Evolutionary conservation across 92 coral and sea anemone genomes (phyloP).

Genomic region (Epizoanthus scotinus): DNA sequence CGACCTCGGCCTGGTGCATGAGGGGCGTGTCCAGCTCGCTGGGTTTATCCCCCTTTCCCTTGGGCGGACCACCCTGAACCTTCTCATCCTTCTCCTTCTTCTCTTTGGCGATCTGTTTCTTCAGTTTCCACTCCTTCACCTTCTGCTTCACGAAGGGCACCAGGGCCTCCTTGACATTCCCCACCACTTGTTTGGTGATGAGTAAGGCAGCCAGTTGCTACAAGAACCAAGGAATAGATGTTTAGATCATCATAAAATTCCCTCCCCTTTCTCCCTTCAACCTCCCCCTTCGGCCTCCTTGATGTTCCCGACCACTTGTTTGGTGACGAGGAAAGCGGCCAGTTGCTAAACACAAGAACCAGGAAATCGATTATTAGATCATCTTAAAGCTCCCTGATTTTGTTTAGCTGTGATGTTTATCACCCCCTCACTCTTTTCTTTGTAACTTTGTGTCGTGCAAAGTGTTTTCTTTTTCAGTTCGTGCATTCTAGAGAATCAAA

Average conservation of each 20-base stretch:
- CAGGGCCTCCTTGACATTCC: constrained; percentile 94
- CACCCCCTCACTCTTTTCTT: too few species aligned
- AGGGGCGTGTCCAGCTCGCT: constrained; percentile 87
- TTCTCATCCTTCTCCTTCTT: constrained; percentile 84
- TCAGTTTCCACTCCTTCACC: constrained; percentile 95
- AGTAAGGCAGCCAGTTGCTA: constrained; percentile 95
- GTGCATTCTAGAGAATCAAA: too few species aligned
- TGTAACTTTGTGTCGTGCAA: too few species aligned
- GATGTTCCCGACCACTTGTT: constrained; percentile 72
- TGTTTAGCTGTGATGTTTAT: too few species aligned
- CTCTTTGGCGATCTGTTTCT: constrained; percentile 89
- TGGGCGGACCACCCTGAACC: constrained; percentile 47
- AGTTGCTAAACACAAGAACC: constrained; percentile 55
- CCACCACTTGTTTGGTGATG: constrained; percentile 98
- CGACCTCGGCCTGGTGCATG: constrained; percentile 97
- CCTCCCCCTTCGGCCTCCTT: too few species aligned
- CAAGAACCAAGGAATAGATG: background rate
- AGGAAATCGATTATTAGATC: background rate
- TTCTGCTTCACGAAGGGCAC: constrained; percentile 97
- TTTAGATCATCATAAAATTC: background rate
- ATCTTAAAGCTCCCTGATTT: too few species aligned
- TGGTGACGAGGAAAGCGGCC: constrained; percentile 88
- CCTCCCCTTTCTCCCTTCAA: too few species aligned
- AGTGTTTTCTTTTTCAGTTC: too few species aligned
- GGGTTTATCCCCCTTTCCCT: constrained; percentile 69